phyloP scores from a whole-genome alignment of 2,113 vertebrate species.

The Anarrhichthys ocellatus region DNA sequence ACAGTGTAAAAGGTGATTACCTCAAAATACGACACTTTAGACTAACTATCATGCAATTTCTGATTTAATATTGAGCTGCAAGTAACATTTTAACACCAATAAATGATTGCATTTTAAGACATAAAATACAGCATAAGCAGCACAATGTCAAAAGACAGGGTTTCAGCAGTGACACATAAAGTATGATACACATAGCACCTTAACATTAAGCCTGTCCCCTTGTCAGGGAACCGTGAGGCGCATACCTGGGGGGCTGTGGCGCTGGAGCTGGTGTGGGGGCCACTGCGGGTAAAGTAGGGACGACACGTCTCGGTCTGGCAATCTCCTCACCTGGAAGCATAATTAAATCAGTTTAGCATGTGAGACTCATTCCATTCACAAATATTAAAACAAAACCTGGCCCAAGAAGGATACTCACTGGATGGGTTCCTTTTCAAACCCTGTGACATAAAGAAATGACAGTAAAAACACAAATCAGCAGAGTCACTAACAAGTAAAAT shows the following conservation, averaged over 20 bases:
- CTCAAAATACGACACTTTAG: not conserved
- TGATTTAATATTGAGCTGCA: not conserved
- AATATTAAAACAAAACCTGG: not conserved
- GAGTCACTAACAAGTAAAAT: not conserved
- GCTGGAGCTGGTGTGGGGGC: constrained; percentile 73
- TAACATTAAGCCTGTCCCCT: not conserved
- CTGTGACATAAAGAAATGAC: constrained; percentile 85
- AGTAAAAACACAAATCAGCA: constrained; percentile 18
- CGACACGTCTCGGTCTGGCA: constrained; percentile 90
- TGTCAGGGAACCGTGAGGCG: not conserved
- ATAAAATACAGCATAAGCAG: not conserved
- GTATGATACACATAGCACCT: not conserved
- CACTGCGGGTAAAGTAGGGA: constrained; percentile 56
- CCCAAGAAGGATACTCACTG: constrained; percentile 86
- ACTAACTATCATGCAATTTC: too few species aligned
- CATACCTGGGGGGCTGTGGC: constrained; percentile 87
- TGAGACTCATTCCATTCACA: not conserved
- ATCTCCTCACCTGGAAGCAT: constrained; percentile 90
- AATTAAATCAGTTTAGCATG: not conserved
- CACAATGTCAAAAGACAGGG: not conserved
- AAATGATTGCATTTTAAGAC: not conserved
- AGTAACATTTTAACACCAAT: not conserved
- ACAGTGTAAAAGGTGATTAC: too few species aligned
- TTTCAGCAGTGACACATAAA: not conserved
- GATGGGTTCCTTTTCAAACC: constrained; percentile 94